Evolutionary conservation across 2,888 invertebrate species (phyloP).

Genomic region (Drosophila helvetica): DNA sequence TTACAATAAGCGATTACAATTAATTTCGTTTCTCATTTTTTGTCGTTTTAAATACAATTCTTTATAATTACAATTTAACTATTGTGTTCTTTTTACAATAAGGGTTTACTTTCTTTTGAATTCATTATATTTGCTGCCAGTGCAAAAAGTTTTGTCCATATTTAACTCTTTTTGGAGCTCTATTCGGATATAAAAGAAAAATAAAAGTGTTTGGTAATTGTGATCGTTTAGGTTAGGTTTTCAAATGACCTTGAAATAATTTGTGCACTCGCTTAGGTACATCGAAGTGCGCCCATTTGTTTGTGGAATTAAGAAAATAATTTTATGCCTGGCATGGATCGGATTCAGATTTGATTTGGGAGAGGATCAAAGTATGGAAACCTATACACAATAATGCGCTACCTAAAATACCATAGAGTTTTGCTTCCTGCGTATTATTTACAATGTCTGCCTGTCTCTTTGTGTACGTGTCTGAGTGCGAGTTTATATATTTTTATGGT

Average conservation of each 20-base stretch:
- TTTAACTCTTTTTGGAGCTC: constrained; percentile 48
- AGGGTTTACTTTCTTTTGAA: constrained; percentile 34
- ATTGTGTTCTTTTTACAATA: constrained; percentile 80
- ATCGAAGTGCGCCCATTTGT: constrained; percentile 9
- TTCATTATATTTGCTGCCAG: constrained; percentile 79
- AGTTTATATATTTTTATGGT: constrained; percentile 54
- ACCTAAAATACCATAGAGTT: constrained; percentile 59
- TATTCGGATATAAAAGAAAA: constrained; percentile 68
- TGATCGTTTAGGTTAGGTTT: constrained; percentile 55
- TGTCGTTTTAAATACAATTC: constrained; percentile 71
- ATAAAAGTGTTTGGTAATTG: constrained; percentile 68
- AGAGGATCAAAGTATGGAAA: constrained; percentile 40
- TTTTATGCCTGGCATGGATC: constrained; percentile 70
- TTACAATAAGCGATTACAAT: constrained; percentile 80
- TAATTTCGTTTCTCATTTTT: constrained; percentile 64
- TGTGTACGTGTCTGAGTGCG: constrained; percentile 55
- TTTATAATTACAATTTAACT: constrained; percentile 82
- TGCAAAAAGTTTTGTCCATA: constrained; percentile 78
- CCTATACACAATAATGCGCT: constrained; percentile 71
- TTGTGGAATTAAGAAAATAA: constrained; percentile 63
- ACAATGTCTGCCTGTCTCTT: constrained; percentile 55
- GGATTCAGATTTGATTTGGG: constrained; percentile 15
- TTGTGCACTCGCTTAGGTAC: constrained; percentile 46
- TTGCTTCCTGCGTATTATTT: constrained; percentile 61
- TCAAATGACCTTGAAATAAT: constrained; percentile 22